phyloP scores from a whole-genome alignment of 2,113 vertebrate genomes.

The Nothobranchius furzeri region DNA sequence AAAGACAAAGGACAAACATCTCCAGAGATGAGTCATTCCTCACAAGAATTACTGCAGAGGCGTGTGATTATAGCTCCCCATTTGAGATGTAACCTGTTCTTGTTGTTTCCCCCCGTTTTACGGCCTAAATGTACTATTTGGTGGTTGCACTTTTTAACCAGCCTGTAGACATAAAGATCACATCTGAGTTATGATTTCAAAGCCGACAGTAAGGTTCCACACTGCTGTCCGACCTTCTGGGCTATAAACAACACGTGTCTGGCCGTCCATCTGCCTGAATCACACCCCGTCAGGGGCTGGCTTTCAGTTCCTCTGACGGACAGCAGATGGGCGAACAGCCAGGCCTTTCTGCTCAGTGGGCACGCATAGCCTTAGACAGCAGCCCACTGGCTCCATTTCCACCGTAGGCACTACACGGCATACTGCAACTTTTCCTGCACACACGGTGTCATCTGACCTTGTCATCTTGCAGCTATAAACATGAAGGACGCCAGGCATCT shows the following conservation, averaged over 20 bases:
- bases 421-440: constrained; percentile 51
- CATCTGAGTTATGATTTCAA: constrained; percentile 49
- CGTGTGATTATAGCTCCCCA: constrained; percentile 31
- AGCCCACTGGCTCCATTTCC: constrained; percentile 51
- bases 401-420: constrained; percentile 40
- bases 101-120: constrained; percentile 12
- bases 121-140: constrained; percentile 25
- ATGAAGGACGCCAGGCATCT: constrained; percentile 59
- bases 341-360: constrained; percentile 53
- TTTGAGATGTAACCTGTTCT: constrained; percentile 28
- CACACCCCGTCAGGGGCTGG: constrained; percentile 64
- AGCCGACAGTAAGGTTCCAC: constrained; percentile 47
- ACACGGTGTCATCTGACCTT: constrained; percentile 57
- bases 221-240: constrained; percentile 64
- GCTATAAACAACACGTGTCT: constrained; percentile 66
- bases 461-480: constrained; percentile 65
- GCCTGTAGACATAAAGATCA: constrained; percentile 6
- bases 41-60: constrained; percentile 14
- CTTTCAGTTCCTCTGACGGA: constrained; percentile 62
- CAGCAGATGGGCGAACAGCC: constrained; percentile 55
- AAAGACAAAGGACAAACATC: neutral
- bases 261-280: constrained; percentile 72
- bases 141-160: constrained; percentile 40
- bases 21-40: neutral
- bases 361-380: constrained; percentile 40